phyloP scores from a whole-genome alignment of 2,797 vertebrate species.

The Lacerta agilis region DNA sequence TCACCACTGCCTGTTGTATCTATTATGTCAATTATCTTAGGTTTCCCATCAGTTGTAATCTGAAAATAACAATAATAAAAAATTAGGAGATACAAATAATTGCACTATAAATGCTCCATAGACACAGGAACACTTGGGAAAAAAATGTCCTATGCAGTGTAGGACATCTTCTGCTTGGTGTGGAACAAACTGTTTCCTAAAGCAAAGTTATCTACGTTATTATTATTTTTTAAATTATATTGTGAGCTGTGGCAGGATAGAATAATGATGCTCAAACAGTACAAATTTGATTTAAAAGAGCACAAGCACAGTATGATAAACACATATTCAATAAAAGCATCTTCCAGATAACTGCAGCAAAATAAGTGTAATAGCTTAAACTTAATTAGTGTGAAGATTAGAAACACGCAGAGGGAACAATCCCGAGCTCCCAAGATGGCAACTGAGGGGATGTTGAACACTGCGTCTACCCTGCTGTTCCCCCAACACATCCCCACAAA shows the following conservation, averaged over 20 bases:
- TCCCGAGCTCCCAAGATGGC: too few relatives aligned
- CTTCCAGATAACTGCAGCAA: not conserved
- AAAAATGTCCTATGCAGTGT: not conserved
- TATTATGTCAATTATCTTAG: slow-evolving; percentile 97
- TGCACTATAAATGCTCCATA: not conserved
- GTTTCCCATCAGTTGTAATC: slow-evolving; percentile 94
- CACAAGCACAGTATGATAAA: not conserved
- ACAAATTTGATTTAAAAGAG: not conserved
- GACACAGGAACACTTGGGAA: not conserved
- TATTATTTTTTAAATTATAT: too few relatives aligned
- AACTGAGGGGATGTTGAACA: not conserved
- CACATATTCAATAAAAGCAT: not conserved
- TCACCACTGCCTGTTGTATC: slow-evolving; percentile 98
- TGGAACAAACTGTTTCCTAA: not conserved
- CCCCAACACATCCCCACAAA: too few relatives aligned
- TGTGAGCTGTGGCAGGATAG: not conserved
- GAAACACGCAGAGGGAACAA: too few relatives aligned
- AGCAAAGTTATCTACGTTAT: not conserved
- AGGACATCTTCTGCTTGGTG: not conserved
- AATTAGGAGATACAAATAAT: not conserved
- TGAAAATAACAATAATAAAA: slow-evolving; percentile 69
- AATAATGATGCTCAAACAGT: not conserved
- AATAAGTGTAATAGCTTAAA: not conserved
- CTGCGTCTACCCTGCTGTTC: too few relatives aligned
- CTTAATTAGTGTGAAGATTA: too few relatives aligned